Evolutionary conservation across 2,797 vertebrate genomes (phyloP).

Genomic region (Margarornis squamiger): DNA sequence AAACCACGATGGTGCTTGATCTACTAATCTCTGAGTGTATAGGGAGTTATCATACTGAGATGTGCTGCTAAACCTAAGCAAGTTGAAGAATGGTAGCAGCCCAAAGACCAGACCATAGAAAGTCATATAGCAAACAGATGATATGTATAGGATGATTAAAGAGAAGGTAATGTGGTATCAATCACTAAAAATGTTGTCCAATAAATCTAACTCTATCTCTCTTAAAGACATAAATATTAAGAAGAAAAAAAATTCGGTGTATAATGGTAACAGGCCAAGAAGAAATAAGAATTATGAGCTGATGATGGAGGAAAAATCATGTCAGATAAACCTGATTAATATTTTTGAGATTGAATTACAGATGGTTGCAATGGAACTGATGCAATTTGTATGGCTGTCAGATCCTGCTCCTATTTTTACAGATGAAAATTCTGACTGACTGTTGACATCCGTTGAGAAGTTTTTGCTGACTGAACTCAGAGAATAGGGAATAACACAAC

Average conservation of each 20-base stretch:
- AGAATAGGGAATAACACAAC: neutral
- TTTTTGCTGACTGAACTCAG: neutral
- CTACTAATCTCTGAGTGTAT: neutral
- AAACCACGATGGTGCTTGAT: neutral
- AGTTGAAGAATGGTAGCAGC: neutral
- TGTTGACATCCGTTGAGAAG: neutral
- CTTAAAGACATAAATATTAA: neutral
- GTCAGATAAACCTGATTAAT: constrained; percentile 48
- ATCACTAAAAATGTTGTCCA: neutral
- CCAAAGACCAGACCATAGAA: neutral
- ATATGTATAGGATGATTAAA: neutral
- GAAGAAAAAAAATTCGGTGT: neutral
- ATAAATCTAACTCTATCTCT: neutral
- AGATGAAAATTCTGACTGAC: constrained; percentile 11
- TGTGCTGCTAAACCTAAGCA: neutral
- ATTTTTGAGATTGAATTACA: constrained; percentile 47
- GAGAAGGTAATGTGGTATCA: neutral
- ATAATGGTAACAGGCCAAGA: neutral
- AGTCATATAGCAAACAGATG: neutral
- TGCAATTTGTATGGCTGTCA: constrained; percentile 46
- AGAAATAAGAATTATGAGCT: neutral
- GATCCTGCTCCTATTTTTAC: constrained; percentile 1
- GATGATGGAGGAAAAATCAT: constrained; percentile 25
- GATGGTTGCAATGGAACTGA: constrained; percentile 34
- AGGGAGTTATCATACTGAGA: neutral